A percentile compares a stretch with the other conserved stretches of the same genome.
Conservation (phyloP, 2,888 invertebrate genomes). For the Leucoma salicis region DNA sequence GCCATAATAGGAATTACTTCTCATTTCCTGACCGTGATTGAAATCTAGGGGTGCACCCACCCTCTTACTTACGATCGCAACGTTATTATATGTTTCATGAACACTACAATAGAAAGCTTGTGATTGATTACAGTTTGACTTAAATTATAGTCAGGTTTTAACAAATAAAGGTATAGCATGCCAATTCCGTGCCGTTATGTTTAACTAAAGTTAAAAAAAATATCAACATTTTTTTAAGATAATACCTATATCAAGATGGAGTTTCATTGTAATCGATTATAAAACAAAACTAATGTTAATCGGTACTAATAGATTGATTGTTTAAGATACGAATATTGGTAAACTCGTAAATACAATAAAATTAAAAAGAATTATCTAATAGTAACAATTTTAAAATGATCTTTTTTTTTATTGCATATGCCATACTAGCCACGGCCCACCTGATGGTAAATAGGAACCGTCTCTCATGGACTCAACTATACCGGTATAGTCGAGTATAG, state of each 20-base stretch:
- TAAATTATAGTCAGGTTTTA: slow-evolving; percentile 15
- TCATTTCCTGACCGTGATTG: slow-evolving; percentile 68
- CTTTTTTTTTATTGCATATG: too few species aligned
- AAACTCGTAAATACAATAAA: too few species aligned
- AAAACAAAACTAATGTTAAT: too few species aligned
- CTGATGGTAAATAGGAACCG: too few species aligned
- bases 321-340: neutral
- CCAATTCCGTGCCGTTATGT: slow-evolving; percentile 3
- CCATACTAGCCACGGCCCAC: too few species aligned
- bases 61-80: slow-evolving; percentile 20
- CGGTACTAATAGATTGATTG: too few species aligned
- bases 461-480: too few species aligned
- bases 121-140: slow-evolving; percentile 38
- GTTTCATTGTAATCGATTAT: neutral
- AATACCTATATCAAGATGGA: neutral
- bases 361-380: too few species aligned
- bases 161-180: slow-evolving; percentile 27
- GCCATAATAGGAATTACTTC: slow-evolving; percentile 62
- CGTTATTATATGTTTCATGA: slow-evolving; percentile 33
- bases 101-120: slow-evolving; percentile 35
- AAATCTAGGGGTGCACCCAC: slow-evolving; percentile 51
- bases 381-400: too few species aligned
- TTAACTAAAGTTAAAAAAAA: neutral
- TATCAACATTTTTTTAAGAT: neutral
- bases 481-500: too few species aligned